Evolutionary conservation across 1,140 invertebrate species (phyloP).

Genomic region (Pogonomyrmex californicus): DNA sequence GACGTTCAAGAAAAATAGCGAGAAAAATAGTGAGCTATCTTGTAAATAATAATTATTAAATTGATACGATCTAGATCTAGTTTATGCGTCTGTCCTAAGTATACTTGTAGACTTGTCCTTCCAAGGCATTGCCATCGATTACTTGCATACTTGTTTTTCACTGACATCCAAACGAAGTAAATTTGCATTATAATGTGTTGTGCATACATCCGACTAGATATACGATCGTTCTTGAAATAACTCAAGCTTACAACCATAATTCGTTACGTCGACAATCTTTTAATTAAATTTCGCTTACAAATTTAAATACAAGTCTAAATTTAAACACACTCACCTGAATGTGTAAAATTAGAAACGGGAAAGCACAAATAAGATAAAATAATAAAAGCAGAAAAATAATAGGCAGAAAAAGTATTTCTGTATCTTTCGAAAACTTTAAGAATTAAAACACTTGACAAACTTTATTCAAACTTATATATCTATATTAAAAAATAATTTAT

Average conservation of each 20-base stretch:
- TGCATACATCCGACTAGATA: neutral
- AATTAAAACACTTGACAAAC: neutral
- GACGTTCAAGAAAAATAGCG: neutral
- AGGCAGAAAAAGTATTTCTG: neutral
- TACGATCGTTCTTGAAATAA: neutral
- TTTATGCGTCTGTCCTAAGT: neutral
- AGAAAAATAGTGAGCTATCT: neutral
- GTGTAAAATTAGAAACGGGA: neutral
- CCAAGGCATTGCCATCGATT: neutral
- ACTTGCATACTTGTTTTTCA: neutral
- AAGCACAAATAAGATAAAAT: neutral
- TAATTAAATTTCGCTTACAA: neutral
- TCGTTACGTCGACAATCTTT: neutral
- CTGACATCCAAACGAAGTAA: neutral
- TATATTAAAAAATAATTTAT: neutral
- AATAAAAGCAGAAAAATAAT: neutral
- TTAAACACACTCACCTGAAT: neutral
- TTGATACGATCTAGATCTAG: neutral
- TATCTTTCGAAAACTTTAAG: neutral
- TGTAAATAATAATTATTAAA: constrained; percentile 18
- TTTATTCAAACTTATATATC: neutral
- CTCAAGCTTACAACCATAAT: neutral
- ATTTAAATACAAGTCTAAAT: too few species aligned
- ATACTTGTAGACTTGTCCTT: neutral
- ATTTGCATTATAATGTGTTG: constrained; percentile 10